Evolutionary conservation across 2,797 vertebrate species (phyloP).

Genomic region (Onychomys arenicola): DNA sequence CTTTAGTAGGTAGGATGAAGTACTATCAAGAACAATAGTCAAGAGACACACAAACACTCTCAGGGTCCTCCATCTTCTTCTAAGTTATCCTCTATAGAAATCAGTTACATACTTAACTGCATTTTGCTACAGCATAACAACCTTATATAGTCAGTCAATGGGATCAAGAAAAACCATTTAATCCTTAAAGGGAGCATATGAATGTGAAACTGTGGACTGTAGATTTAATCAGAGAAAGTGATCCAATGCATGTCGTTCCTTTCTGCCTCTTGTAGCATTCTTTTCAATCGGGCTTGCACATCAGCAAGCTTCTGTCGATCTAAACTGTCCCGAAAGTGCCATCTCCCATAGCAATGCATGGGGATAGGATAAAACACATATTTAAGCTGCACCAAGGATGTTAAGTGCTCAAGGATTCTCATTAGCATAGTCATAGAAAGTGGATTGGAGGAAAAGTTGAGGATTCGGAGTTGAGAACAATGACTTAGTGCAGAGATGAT

Average conservation of each 20-base stretch:
- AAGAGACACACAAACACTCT: background rate
- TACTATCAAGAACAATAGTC: background rate
- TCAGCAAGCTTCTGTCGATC: background rate
- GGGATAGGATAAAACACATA: constrained; percentile 7
- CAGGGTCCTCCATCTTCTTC: background rate
- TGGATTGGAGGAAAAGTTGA: constrained; percentile 34
- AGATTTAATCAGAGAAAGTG: background rate
- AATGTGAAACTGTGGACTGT: background rate
- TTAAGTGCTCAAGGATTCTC: background rate
- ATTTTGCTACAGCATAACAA: background rate
- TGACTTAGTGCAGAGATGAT: background rate
- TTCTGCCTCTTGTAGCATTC: background rate
- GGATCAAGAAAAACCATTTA: background rate
- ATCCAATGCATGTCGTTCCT: background rate
- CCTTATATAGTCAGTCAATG: background rate
- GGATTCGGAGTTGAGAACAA: background rate
- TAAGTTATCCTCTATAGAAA: background rate
- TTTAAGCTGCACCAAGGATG: background rate
- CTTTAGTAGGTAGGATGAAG: background rate
- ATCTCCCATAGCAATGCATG: background rate
- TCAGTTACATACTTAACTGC: background rate
- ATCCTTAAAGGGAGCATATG: background rate
- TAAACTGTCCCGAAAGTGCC: background rate
- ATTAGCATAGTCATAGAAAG: constrained; percentile 19
- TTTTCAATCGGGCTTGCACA: background rate